These are phyloP conservation scores for Oriolus oriolus DNA, from an alignment of 2,113 vertebrate species.

Conservation along the genomic window DNA sequence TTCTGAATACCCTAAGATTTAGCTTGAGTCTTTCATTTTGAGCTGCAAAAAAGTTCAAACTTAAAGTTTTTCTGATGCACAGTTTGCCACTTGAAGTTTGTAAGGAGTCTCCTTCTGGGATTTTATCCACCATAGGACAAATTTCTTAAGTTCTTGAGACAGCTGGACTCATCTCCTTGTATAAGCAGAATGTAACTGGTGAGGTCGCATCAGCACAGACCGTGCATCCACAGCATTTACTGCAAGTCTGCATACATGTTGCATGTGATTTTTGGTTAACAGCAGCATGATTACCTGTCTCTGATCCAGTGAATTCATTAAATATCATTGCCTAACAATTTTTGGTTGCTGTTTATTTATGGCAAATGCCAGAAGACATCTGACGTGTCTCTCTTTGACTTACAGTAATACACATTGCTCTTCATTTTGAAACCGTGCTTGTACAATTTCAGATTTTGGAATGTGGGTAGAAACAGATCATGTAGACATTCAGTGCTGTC, in stretches of 20 bases:
- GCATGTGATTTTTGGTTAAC: neutral
- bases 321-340: neutral
- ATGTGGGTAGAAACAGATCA: neutral
- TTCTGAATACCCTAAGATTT: constrained; percentile 41
- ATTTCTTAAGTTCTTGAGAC: neutral
- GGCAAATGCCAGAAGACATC: neutral
- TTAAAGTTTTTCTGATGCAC: neutral
- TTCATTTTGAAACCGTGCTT: neutral
- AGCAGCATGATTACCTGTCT: neutral
- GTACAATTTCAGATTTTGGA: neutral
- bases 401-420: neutral
- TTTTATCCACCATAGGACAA: neutral
- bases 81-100: neutral
- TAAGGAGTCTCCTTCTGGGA: neutral
- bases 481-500: neutral
- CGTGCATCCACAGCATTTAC: neutral
- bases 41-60: neutral
- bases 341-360: neutral
- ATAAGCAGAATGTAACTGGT: neutral
- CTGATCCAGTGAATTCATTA: neutral
- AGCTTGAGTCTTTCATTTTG: constrained; percentile 24
- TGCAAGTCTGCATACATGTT: neutral
- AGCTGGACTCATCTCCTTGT: neutral
- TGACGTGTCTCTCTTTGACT: neutral
- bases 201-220: neutral